Conservation (phyloP, 2,113 vertebrate species). For the Todiramphus chloris region DNA sequence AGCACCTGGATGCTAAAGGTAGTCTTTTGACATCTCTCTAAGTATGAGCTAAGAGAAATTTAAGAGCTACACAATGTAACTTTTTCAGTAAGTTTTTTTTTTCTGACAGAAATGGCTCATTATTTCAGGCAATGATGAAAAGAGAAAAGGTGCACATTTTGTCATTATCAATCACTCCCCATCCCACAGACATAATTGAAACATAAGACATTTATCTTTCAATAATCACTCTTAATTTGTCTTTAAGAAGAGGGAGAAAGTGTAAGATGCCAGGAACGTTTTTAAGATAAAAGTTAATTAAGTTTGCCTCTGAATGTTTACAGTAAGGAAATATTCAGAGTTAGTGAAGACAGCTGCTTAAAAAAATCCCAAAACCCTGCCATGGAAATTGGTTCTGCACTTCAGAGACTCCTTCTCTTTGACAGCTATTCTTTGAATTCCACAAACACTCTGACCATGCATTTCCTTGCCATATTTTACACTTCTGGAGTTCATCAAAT, state of each 20-base stretch:
- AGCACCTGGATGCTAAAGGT: neutral
- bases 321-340: neutral
- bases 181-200: neutral
- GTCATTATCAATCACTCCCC: neutral
- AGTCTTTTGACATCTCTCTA: neutral
- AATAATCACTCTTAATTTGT: neutral
- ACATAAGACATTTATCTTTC: neutral
- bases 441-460: neutral
- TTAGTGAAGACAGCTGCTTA: neutral
- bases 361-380: neutral
- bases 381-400: neutral
- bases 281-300: conserved; percentile 23
- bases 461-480: neutral
- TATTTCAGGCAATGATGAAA: neutral
- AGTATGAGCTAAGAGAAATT: neutral
- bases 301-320: neutral
- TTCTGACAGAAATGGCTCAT: neutral
- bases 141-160: neutral
- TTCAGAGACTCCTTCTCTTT: neutral
- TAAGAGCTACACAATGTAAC: neutral
- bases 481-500: neutral
- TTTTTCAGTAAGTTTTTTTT: neutral
- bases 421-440: neutral
- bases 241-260: neutral
- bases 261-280: neutral